Evolutionary conservation across 1,140 invertebrate species (phyloP).

Genomic region (Bombus consobrinus): DNA sequence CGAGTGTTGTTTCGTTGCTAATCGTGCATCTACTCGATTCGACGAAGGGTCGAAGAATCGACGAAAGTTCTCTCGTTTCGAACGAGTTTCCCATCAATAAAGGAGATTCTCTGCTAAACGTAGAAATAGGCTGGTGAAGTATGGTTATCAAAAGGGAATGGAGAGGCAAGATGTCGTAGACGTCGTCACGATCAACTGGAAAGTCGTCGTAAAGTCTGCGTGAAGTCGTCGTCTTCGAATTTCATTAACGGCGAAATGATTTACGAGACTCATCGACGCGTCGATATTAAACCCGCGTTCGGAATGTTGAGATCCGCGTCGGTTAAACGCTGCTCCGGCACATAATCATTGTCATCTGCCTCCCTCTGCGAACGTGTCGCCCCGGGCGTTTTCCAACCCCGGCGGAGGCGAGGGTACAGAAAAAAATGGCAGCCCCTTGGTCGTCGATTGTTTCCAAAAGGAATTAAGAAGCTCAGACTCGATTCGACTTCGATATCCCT

Average conservation of each 20-base stretch:
- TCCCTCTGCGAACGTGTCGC: not conserved
- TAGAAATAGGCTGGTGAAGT: too few relatives aligned
- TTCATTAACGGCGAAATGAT: constrained; percentile 44
- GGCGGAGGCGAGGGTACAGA: not conserved
- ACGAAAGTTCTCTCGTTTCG: constrained; percentile 18
- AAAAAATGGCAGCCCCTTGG: constrained; percentile 6
- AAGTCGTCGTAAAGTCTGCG: constrained; percentile 19
- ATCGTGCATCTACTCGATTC: not conserved
- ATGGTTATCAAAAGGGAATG: not conserved
- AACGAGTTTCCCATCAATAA: not conserved
- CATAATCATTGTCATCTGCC: constrained; percentile 35
- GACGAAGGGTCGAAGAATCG: not conserved
- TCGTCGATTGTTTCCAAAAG: constrained; percentile 45
- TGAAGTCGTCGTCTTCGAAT: constrained; percentile 14
- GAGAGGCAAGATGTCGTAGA: not conserved
- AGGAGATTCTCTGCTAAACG: not conserved
- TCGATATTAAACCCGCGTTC: constrained; percentile 42
- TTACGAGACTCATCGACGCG: constrained; percentile 45
- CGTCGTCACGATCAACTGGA: not conserved
- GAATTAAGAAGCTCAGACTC: constrained; percentile 37
- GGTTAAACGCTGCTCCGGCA: constrained; percentile 31
- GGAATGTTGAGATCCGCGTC: constrained; percentile 38
- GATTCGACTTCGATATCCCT: not conserved
- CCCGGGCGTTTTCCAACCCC: not conserved
- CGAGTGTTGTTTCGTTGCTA: not conserved